Conservation (phyloP, 23 tunicate species). For the Styela clava region DNA sequence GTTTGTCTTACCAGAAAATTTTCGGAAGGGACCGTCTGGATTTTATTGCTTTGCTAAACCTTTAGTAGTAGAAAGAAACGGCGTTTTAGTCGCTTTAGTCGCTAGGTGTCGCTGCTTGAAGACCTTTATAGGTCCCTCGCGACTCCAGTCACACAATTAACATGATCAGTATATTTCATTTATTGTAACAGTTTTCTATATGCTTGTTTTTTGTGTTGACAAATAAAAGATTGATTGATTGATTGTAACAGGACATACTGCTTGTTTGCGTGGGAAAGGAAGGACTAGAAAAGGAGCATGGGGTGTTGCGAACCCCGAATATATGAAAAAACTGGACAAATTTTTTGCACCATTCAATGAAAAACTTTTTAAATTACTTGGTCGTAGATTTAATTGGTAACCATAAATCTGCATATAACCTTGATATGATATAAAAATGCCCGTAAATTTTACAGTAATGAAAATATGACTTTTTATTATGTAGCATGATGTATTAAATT, state of each 20-base stretch:
- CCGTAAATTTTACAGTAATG: too few species aligned
- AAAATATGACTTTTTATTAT: too few species aligned
- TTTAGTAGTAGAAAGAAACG: not conserved
- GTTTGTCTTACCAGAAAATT: not conserved
- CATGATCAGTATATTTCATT: too few species aligned
- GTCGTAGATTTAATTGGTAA: slow-evolving; percentile 2
- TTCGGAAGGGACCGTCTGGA: not conserved
- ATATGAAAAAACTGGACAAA: slow-evolving; percentile 17
- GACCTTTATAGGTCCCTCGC: too few species aligned
- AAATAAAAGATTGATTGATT: too few species aligned
- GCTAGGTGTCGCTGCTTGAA: too few species aligned
- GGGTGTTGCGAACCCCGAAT: not conserved
- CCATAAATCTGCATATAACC: too few species aligned
- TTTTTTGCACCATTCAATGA: slow-evolving; percentile 24
- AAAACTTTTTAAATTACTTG: not conserved
- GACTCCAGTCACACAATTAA: too few species aligned
- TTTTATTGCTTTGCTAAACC: not conserved
- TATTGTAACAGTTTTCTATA: too few species aligned
- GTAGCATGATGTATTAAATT: too few species aligned
- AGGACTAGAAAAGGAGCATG: slow-evolving; percentile 38
- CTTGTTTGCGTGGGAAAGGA: slow-evolving; percentile 23
- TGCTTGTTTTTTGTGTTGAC: too few species aligned
- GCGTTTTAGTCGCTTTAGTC: not conserved
- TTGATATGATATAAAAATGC: too few species aligned
- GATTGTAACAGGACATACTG: not conserved